Percentiles rank a stretch among this genome's conserved stretches.
phyloP scores from a whole-genome alignment of 2,888 invertebrate species.

The Tachina grossa region DNA sequence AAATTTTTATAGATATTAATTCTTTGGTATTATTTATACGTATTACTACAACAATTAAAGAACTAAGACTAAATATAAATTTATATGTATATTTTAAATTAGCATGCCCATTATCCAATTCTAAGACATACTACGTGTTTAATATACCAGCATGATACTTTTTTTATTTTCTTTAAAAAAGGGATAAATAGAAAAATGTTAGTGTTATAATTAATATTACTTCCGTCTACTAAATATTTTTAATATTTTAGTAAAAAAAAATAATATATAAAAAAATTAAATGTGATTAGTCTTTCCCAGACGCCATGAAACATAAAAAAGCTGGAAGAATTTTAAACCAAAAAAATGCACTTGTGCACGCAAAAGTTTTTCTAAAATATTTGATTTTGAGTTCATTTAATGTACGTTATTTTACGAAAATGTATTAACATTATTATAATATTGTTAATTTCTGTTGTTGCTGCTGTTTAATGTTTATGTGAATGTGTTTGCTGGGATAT shows the following conservation, averaged over 20 bases:
- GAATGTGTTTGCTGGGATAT: conserved; percentile 37
- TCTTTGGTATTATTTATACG: conserved; percentile 15
- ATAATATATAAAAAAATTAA: conserved; percentile 64
- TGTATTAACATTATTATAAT: background rate
- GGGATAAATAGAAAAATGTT: conserved; percentile 32
- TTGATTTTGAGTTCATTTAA: background rate
- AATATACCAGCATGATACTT: conserved; percentile 22
- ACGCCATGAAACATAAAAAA: conserved; percentile 79
- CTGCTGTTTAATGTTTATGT: conserved; percentile 14
- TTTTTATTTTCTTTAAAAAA: conserved; percentile 17
- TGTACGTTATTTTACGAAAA: background rate
- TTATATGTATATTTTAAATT: conserved; percentile 17
- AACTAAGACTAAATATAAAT: background rate
- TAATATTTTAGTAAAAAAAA: conserved; percentile 33
- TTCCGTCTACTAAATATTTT: conserved; percentile 4
- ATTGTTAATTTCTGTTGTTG: conserved; percentile 11
- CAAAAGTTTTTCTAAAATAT: conserved; percentile 12
- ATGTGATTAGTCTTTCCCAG: conserved; percentile 83
- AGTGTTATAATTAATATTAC: conserved; percentile 21
- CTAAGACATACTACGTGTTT: conserved; percentile 29
- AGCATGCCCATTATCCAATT: conserved; percentile 54
- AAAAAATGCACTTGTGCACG: conserved; percentile 48
- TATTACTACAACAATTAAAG: background rate
- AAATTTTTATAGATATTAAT: conserved; percentile 4
- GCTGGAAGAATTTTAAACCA: conserved; percentile 54